Evolutionary conservation across 2,888 invertebrate genomes (phyloP).

Genomic region (Amaurobius ferox): DNA sequence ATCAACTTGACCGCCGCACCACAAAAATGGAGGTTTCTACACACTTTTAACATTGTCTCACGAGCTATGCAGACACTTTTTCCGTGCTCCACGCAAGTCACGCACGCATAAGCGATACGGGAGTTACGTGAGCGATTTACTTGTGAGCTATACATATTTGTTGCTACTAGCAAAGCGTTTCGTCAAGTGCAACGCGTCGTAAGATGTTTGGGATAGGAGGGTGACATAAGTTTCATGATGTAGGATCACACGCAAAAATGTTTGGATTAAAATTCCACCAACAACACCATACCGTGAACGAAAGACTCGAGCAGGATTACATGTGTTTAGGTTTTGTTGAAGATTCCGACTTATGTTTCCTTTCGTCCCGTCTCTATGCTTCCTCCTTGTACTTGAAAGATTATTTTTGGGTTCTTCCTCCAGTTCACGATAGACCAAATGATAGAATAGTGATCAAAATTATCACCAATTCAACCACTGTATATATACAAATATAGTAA

Average conservation of each 20-base stretch:
- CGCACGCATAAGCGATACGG: slow-evolving; percentile 52
- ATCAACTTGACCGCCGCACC: slow-evolving; percentile 54
- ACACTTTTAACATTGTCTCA: slow-evolving; percentile 66
- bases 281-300: not conserved
- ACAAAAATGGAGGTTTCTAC: slow-evolving; percentile 60
- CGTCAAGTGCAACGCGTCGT: slow-evolving; percentile 37
- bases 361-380: no score
- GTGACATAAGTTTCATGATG: slow-evolving; percentile 37
- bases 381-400: no score
- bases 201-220: slow-evolving; percentile 15
- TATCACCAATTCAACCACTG: no score
- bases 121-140: slow-evolving; percentile 60
- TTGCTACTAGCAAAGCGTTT: slow-evolving; percentile 51
- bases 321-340: not conserved
- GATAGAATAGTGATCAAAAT: no score
- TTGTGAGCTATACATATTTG: slow-evolving; percentile 61
- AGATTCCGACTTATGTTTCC: no score
- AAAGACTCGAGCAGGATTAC: not conserved
- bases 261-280: slow-evolving; percentile 24
- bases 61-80: slow-evolving; percentile 53
- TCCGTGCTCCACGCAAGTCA: slow-evolving; percentile 57
- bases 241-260: slow-evolving; percentile 39
- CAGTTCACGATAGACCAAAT: no score
- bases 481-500: no score
- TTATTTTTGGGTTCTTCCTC: no score